Evolutionary conservation across 2,797 vertebrate genomes (phyloP).

Genomic region (Rhinophrynus dorsalis): DNA sequence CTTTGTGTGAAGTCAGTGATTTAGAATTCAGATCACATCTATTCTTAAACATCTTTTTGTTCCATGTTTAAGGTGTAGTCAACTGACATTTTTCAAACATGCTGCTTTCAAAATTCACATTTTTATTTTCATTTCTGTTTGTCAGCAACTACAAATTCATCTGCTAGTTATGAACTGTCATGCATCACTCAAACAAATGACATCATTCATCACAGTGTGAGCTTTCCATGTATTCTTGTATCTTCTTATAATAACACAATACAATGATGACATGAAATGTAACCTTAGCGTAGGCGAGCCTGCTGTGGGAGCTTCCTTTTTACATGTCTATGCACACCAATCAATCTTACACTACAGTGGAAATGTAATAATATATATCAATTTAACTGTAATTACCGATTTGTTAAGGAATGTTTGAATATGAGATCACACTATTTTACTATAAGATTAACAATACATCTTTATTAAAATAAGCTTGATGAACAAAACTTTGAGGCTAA

Average conservation of each 20-base stretch:
- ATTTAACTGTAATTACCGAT: no score
- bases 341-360: slow-evolving; percentile 1
- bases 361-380: neutral
- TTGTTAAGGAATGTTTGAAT: no score
- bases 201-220: neutral
- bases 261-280: slow-evolving; percentile 5
- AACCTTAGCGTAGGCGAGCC: neutral
- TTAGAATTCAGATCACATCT: no score
- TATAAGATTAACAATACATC: no score
- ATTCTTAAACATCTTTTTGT: no score
- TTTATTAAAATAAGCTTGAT: no score
- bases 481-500: no score
- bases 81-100: slow-evolving; percentile 3
- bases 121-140: neutral
- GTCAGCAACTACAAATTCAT: slow-evolving; percentile 4
- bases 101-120: neutral
- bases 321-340: slow-evolving; percentile 19
- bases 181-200: slow-evolving; percentile 5
- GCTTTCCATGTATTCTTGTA: slow-evolving; percentile 1
- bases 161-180: slow-evolving; percentile 16
- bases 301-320: neutral
- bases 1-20: no score
- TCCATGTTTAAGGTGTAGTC: neutral
- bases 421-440: no score
- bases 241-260: slow-evolving; percentile 16